Evolutionary conservation across 2,113 vertebrate species (phyloP).

Genomic region (Typhlomys cinereus): DNA sequence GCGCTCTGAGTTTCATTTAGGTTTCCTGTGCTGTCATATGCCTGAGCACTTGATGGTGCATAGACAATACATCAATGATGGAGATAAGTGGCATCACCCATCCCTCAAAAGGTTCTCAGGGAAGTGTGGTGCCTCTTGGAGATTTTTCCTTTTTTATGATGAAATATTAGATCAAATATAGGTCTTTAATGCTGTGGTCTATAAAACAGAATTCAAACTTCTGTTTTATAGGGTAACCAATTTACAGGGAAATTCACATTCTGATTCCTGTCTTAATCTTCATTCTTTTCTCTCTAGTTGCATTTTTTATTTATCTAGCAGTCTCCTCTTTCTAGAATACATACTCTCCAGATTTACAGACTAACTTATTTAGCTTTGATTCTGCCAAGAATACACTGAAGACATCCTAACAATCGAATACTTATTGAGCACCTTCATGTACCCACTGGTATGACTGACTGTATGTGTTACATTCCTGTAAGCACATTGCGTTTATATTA

Average conservation of each 20-base stretch:
- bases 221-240: too few relatives aligned
- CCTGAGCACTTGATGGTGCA: too few relatives aligned
- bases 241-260: background rate
- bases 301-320: background rate
- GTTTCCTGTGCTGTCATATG: too few relatives aligned
- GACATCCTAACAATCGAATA: background rate
- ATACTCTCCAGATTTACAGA: background rate
- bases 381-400: background rate
- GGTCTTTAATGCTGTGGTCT: background rate
- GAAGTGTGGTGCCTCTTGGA: too few relatives aligned
- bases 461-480: background rate
- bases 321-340: background rate
- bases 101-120: too few relatives aligned
- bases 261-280: background rate
- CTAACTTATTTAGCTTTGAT: background rate
- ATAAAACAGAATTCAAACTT: background rate
- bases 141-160: too few relatives aligned
- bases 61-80: too few relatives aligned
- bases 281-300: background rate
- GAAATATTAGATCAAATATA: too few relatives aligned
- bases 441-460: background rate
- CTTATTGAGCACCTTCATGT: background rate
- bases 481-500: background rate
- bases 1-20: too few relatives aligned
- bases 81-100: too few relatives aligned